phyloP scores from a whole-genome alignment of 2,888 invertebrate species.

The Adelphocoris suturalis region DNA sequence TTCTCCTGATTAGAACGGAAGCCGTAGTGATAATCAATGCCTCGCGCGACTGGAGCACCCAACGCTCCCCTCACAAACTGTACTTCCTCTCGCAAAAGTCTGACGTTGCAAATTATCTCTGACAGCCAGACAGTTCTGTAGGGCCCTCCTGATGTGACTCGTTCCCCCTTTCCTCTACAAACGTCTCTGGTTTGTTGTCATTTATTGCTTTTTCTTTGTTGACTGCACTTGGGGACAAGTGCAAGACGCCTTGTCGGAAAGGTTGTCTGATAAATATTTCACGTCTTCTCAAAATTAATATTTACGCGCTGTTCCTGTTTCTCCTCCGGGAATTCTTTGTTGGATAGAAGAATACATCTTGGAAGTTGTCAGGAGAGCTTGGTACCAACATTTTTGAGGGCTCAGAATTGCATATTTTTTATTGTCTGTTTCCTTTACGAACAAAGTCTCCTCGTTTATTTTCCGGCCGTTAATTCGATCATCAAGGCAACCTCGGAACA shows the following conservation, averaged over 20 bases:
- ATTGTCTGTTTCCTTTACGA: no score
- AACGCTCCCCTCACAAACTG: neutral
- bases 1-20: constrained; percentile 48
- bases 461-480: no score
- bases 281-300: constrained; percentile 53
- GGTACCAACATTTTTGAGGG: neutral
- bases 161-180: neutral
- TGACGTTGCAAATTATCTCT: constrained; percentile 68
- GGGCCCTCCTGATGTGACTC: neutral
- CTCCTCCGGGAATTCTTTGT: constrained; percentile 3
- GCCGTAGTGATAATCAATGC: constrained; percentile 54
- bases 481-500: no score
- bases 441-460: no score
- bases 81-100: constrained; percentile 39
- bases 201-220: constrained; percentile 62
- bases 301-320: constrained; percentile 10
- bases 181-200: constrained; percentile 53
- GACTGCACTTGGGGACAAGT: constrained; percentile 60
- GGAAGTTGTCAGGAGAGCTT: constrained; percentile 22
- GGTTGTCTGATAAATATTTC: constrained; percentile 57
- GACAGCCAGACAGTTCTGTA: constrained; percentile 56
- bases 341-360: neutral
- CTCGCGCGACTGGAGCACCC: neutral
- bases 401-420: no score
- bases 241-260: constrained; percentile 57